Base-by-base conservation (phyloP, 2,888 invertebrate species). In the Ectemnius cavifrons region DNA sequence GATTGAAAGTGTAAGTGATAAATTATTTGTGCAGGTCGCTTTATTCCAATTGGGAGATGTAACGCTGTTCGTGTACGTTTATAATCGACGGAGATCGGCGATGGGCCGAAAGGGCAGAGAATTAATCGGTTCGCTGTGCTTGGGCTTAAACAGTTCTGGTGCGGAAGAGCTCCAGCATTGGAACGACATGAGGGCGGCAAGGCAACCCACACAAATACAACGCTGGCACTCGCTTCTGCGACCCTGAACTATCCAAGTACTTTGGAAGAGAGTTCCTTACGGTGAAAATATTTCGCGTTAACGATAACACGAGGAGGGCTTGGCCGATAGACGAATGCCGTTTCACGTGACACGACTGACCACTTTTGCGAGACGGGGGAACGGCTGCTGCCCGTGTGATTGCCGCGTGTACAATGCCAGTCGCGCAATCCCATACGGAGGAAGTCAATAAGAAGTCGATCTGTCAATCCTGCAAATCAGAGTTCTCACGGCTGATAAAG, bases 71-170 rank as follows among this genome's bases (percentile, higher is more conserved):
- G 94, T 98, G 78, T 97, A 97, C 0, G 97, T 98, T 71, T 98
- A 98, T 93, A 95, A 95, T 88, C 96, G 97, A 90, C 95, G 97
- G 79, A 95, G 97, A 83, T 97, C 98, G 90, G 95, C 95, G 80
- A 98, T 98, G 92, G 95, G 97, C 81, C 95, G 96, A 82, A 98
- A 98, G 90, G 95, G 97, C 83, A 97, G 98, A 89, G 98, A 98
- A 91, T 97, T 98, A 96, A 96, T 98, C 83, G 98, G 98, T 75
- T 98, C 98, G 98, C 97, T 98, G 92, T 96, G 97, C 75, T 92
- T 98, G 71, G 98, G 98, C 5, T 93, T 97, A 90, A 97, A 96
- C 92, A 96, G 97, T 83, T 97, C 97, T 69, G 97, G 98, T 23
- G 95, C 97, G 67, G 98, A 98, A 89, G 97, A 98, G 91, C 93